Evolutionary conservation across 1,140 invertebrate species (phyloP).

Genomic region (Patella vulgata): DNA sequence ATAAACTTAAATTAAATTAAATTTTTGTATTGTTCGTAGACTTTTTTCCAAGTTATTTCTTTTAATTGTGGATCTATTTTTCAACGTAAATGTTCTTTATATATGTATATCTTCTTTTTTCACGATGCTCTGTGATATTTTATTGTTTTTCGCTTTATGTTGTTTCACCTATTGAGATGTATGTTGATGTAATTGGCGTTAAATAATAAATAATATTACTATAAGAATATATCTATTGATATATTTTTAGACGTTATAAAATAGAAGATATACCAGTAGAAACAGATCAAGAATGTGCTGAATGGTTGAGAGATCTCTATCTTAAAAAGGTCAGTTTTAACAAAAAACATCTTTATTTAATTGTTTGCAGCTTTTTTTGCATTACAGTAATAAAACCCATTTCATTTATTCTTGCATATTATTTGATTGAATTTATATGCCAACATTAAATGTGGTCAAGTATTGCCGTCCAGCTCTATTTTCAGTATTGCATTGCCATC

Average conservation of each 20-base stretch:
- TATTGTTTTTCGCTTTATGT: too few relatives aligned
- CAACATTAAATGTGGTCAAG: background rate
- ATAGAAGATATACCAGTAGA: constrained; percentile 82
- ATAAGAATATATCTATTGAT: background rate
- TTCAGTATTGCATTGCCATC: background rate
- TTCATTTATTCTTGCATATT: background rate
- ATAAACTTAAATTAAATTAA: too few relatives aligned
- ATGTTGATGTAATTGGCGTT: too few relatives aligned
- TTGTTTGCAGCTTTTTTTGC: background rate
- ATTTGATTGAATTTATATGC: background rate
- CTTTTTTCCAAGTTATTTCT: too few relatives aligned
- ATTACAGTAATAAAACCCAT: too few relatives aligned
- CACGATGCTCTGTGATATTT: too few relatives aligned
- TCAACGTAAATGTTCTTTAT: too few relatives aligned
- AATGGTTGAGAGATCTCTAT: constrained; percentile 85
- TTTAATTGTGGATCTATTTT: too few relatives aligned
- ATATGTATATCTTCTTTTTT: too few relatives aligned
- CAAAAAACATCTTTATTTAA: background rate
- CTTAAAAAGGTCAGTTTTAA: constrained; percentile 75
- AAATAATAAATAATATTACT: too few relatives aligned
- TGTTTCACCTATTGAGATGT: too few relatives aligned
- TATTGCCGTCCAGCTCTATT: background rate
- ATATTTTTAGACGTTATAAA: constrained; percentile 76
- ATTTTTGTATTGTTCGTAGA: too few relatives aligned
- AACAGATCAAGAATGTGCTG: constrained; percentile 77